These are phyloP conservation scores for Eucera pruinosa DNA, from an alignment of 2,888 invertebrate genomes.

Conservation along the genomic window DNA sequence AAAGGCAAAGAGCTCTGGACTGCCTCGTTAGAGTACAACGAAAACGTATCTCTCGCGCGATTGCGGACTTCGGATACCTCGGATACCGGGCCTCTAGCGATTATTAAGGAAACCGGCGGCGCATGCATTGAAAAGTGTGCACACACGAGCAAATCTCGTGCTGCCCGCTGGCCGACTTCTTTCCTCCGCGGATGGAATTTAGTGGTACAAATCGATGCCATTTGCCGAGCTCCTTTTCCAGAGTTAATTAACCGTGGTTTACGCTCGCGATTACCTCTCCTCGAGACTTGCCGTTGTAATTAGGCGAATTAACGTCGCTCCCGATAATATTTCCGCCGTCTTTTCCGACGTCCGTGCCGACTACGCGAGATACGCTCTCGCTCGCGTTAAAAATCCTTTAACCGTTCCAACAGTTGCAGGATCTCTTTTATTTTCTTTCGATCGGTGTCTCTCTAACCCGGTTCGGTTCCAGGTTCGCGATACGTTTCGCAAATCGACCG, in stretches of 20 bases:
- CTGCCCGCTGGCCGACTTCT: constrained; percentile 48
- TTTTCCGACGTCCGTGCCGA: constrained; percentile 31
- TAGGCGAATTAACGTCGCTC: constrained; percentile 48
- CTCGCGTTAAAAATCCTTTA: constrained; percentile 25
- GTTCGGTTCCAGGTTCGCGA: constrained; percentile 22
- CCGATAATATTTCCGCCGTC: constrained; percentile 40
- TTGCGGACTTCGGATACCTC: constrained; percentile 40
- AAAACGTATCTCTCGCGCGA: constrained; percentile 49
- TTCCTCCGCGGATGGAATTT: constrained; percentile 44
- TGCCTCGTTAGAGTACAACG: constrained; percentile 42
- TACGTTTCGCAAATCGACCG: not conserved
- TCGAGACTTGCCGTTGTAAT: constrained; percentile 42
- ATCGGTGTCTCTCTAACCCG: constrained; percentile 1
- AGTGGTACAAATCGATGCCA: constrained; percentile 55
- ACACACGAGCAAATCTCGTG: constrained; percentile 9
- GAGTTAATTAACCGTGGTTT: constrained; percentile 62
- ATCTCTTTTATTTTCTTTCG: not conserved
- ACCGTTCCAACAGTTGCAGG: constrained; percentile 9
- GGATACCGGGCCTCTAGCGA: constrained; percentile 9
- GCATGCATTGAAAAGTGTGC: not conserved
- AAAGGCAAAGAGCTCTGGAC: no score
- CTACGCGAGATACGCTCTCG: constrained; percentile 15
- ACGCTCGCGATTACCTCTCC: constrained; percentile 37
- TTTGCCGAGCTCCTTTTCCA: constrained; percentile 49
- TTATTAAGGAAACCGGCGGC: constrained; percentile 1